Percentiles rank a stretch among this genome's conserved stretches.
These are phyloP conservation scores for Manis crassicaudata DNA, from an alignment of 2,797 vertebrate genomes.

Conservation along the genomic window DNA sequence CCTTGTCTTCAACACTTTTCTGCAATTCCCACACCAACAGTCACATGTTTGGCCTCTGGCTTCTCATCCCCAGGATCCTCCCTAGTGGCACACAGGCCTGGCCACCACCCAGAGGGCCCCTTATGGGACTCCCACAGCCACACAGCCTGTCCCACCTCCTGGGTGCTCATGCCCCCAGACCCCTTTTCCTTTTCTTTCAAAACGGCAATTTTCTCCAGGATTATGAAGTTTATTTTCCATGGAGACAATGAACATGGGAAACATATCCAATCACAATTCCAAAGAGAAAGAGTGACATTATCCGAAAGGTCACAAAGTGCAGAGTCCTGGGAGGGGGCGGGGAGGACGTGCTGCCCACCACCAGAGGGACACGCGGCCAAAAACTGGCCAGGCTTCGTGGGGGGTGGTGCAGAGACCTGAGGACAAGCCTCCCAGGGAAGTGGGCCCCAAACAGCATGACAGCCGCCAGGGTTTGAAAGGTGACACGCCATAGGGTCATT, in stretches of 20 bases:
- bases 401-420: not conserved
- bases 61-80: too few species aligned
- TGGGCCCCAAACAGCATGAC: fast-evolving
- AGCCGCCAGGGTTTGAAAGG: not conserved
- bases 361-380: too few species aligned
- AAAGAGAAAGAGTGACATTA: fast-evolving
- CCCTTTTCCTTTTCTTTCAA: not conserved
- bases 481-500: fast-evolving
- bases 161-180: not conserved
- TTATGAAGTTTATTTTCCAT: fast-evolving
- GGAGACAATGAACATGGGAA: fast-evolving
- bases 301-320: not conserved
- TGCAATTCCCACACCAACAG: too few species aligned
- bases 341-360: too few species aligned
- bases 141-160: not conserved
- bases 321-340: not conserved
- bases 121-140: too few species aligned
- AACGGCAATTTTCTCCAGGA: fast-evolving
- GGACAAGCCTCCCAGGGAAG: too few species aligned
- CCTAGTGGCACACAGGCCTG: not conserved
- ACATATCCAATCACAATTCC: too few species aligned
- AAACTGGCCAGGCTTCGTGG: not conserved
- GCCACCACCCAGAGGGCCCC: too few species aligned
- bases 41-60: too few species aligned
- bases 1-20: too few species aligned